Evolutionary conservation across 2,113 vertebrate genomes (phyloP).

Genomic region (Dipodomys merriami): DNA sequence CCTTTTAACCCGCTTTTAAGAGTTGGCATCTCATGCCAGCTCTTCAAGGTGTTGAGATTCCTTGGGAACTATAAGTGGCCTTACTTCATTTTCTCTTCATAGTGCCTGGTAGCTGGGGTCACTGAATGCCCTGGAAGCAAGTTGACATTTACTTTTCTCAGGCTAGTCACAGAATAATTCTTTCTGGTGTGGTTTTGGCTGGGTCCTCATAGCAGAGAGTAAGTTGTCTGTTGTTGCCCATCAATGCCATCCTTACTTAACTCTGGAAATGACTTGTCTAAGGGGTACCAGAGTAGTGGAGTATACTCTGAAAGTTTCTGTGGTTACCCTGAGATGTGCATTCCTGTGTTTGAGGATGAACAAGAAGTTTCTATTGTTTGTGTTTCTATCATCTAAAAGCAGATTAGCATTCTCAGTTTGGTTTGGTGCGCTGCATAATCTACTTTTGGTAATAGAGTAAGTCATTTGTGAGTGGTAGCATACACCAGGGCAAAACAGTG

Average conservation of each 20-base stretch:
- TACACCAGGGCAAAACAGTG: neutral
- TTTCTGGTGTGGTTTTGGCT: neutral
- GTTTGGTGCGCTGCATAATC: neutral
- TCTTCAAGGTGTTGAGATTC: neutral
- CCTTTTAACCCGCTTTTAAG: neutral
- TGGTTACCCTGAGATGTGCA: neutral
- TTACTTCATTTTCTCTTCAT: neutral
- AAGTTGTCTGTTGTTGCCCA: neutral
- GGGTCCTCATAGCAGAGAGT: neutral
- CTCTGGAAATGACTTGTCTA: neutral
- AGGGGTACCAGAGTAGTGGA: neutral
- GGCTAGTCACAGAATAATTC: neutral
- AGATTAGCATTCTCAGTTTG: neutral
- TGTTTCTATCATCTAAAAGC: neutral
- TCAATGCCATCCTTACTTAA: neutral
- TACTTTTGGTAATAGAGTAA: neutral
- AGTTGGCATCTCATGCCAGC: neutral
- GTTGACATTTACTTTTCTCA: constrained; percentile 31
- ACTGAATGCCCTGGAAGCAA: neutral
- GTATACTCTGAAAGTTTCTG: neutral
- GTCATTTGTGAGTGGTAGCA: neutral
- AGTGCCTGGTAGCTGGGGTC: neutral
- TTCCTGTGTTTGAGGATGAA: neutral
- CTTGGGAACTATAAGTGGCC: neutral
- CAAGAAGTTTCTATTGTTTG: neutral